Percentiles rank a stretch among this genome's conserved stretches.
These are phyloP conservation scores for Bhutanitis thaidina DNA, from an alignment of 2,888 invertebrate species.

Conservation along the genomic window DNA sequence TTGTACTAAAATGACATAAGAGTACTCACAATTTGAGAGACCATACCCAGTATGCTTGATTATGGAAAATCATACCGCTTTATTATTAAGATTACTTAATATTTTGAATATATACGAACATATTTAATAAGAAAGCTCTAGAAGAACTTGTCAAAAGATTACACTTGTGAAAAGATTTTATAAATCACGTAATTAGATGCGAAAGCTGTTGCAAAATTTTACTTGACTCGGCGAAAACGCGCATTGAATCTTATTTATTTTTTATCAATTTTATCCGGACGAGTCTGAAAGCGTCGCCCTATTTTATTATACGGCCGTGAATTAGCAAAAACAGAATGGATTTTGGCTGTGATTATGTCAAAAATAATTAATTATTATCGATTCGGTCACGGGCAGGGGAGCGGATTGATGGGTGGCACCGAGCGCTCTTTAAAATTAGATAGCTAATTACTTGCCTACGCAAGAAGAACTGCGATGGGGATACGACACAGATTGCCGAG, in stretches of 20 bases:
- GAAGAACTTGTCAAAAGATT: not conserved
- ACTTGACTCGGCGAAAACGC: constrained; percentile 73
- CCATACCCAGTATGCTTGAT: constrained; percentile 35
- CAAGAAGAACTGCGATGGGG: constrained; percentile 42
- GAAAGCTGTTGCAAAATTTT: constrained; percentile 58
- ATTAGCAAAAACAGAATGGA: constrained; percentile 85
- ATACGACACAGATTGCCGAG: constrained; percentile 49
- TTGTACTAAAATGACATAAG: constrained; percentile 38
- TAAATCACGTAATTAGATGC: constrained; percentile 20
- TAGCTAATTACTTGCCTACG: constrained; percentile 70
- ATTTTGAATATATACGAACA: too few species aligned
- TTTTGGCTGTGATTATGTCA: constrained; percentile 84
- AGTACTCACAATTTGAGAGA: too few species aligned
- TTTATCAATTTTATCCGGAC: constrained; percentile 74
- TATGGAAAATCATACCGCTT: constrained; percentile 6
- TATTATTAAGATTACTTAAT: too few species aligned
- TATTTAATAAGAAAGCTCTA: too few species aligned
- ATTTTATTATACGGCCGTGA: constrained; percentile 82
- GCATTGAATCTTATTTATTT: constrained; percentile 69
- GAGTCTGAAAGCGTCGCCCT: constrained; percentile 67
- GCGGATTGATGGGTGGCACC: constrained; percentile 64
- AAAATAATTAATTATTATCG: constrained; percentile 87
- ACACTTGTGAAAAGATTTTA: not conserved
- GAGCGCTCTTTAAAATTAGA: constrained; percentile 67
- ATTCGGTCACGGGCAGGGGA: constrained; percentile 70